Conservation (phyloP, 2,888 invertebrate genomes). For the Rhagonycha fulva region DNA sequence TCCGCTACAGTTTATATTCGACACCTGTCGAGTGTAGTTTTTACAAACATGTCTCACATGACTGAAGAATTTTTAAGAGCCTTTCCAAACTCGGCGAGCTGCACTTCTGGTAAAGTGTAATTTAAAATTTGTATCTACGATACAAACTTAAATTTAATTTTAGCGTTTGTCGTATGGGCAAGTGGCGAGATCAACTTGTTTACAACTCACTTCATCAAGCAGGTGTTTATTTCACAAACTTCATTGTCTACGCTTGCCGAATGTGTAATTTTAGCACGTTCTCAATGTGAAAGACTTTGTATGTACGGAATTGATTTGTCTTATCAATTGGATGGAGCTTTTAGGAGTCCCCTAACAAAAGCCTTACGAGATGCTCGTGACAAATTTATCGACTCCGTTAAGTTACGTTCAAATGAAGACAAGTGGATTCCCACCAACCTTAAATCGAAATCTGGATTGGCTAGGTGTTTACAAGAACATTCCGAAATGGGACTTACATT, state of each 20-base stretch:
- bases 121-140: constrained; percentile 4
- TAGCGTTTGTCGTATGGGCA: constrained; percentile 89
- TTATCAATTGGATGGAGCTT: constrained; percentile 86
- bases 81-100: constrained; percentile 77
- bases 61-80: constrained; percentile 75
- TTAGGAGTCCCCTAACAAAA: constrained; percentile 76
- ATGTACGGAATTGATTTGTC: constrained; percentile 84
- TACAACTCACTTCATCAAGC: constrained; percentile 80
- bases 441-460: constrained; percentile 70
- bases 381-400: constrained; percentile 81
- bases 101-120: constrained; percentile 65
- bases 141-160: constrained; percentile 4
- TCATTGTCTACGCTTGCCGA: constrained; percentile 82
- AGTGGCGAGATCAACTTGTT: constrained; percentile 80
- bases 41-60: constrained; percentile 70
- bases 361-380: constrained; percentile 79
- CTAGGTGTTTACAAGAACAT: constrained; percentile 73
- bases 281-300: constrained; percentile 69
- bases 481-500: constrained; percentile 70
- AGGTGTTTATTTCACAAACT: constrained; percentile 89
- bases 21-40: constrained; percentile 82
- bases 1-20: constrained; percentile 79
- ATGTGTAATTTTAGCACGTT: constrained; percentile 80
- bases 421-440: constrained; percentile 85
- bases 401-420: constrained; percentile 77